Percentiles rank a stretch among this genome's conserved stretches.
These are phyloP conservation scores for Yasuhikotakia modesta DNA, from an alignment of 2,797 vertebrate species.

Conservation along the genomic window DNA sequence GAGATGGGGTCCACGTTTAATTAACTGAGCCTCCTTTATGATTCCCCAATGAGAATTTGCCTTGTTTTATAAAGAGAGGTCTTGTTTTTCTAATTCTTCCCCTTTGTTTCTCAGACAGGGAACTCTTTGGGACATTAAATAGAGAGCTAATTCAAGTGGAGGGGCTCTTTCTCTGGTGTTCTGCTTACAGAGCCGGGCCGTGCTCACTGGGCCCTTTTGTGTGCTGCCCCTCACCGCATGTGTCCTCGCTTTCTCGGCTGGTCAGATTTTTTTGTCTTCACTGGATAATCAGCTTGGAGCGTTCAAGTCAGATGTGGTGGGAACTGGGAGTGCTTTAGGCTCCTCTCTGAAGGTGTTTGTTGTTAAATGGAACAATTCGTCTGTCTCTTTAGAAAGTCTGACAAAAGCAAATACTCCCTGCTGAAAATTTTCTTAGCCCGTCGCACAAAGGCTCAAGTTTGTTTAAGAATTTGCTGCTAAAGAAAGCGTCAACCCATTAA, in stretches of 20 bases:
- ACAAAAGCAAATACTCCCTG: conserved; percentile 96
- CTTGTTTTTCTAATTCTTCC: conserved; percentile 88
- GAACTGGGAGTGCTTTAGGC: conserved; percentile 90
- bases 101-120: conserved; percentile 89
- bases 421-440: conserved; percentile 96
- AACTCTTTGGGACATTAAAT: conserved; percentile 88
- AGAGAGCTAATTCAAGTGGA: conserved; percentile 90
- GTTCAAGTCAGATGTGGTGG: conserved; percentile 92
- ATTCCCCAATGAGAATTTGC: conserved; percentile 86
- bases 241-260: conserved; percentile 88
- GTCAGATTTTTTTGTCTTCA: conserved; percentile 86
- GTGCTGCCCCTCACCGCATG: conserved; percentile 86
- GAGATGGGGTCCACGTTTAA: conserved; percentile 87
- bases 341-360: conserved; percentile 96
- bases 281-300: conserved; percentile 91
- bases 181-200: conserved; percentile 67
- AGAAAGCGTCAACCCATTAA: conserved; percentile 99
- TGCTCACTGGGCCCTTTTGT: conserved; percentile 88
- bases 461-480: conserved; percentile 99
- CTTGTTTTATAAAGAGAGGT: conserved; percentile 91
- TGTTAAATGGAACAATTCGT: conserved; percentile 97
- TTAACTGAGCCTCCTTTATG: conserved; percentile 86
- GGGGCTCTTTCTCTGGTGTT: conserved; percentile 81
- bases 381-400: conserved; percentile 95
- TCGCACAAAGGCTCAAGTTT: conserved; percentile 98